Evolutionary conservation across 2,797 vertebrate genomes (phyloP), one percentile per base, ranked within the genome.

Genomic region (Protosalanx chinensis): DNA sequence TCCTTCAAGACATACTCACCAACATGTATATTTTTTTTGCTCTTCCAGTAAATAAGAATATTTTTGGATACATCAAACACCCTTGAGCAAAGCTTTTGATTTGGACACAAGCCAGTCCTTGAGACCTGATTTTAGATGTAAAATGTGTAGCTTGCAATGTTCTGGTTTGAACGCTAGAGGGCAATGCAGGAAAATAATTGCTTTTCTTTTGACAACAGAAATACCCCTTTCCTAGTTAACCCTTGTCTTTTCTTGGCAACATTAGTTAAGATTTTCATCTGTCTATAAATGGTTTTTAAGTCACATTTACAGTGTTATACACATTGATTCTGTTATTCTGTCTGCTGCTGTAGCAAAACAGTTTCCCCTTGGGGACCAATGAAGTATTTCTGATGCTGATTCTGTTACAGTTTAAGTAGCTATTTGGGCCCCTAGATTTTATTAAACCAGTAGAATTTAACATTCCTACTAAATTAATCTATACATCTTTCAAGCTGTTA

Each of bases 401-500:
- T 46, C 2, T 46, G 8, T 46, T 46, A 46, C 41, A 46, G 41
- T 46, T 8, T n/a, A 33, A 64, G 23, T 64, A 20, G 18, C 18
- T n/a, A 41, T 6, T 62, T 30, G 16, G 15, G 5, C 5, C 0
- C 16, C 30, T 23, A 33, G 4, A 16, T 20, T 49, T 13, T 13
- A 60, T 10, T 30, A 60, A 27, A 23, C 12, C 20, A 49, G 46
- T 29, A 15, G 5, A 60, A 27, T 10, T 60, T 2, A 13, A 46
- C 12, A 30, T 60, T 65, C 46, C 5, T 5, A 37, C 23, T 23
- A 13, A 30, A 67, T 75, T 67, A 1, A 37, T 67, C 37, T 53
- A 77, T 85, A 82, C 74, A 58, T 85, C 75, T 62, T 0, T 68
- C 66, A 65, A 53, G 64, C 10, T 32, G 27, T 51, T 60, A 27